Evolutionary conservation across 2,888 invertebrate genomes (phyloP), one percentile per base, ranked within the genome.

Genomic region (Heliconius cydno): DNA sequence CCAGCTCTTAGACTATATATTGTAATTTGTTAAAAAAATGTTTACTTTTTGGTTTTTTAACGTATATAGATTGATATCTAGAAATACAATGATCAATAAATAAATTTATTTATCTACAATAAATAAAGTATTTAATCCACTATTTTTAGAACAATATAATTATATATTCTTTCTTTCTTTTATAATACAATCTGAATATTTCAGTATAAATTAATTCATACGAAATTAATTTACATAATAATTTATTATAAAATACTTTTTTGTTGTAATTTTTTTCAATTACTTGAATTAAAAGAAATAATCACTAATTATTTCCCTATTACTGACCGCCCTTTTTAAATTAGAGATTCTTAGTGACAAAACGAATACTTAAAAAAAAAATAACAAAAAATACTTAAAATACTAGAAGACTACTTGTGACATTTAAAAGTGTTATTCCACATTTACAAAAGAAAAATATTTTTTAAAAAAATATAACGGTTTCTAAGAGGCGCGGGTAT

Each of bases 1-100:
- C 73, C 28, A 73, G 73, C 73, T 73, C 60, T 73, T 38, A 73
- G 22, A 73, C 73, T n/a, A 38, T 57, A n/a, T 6, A 28, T 15
- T 41, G 6, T 25, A 9, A 70, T 46, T 70, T 41, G 25, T 34
- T 41, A 15, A 6, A n/a, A 41, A 13, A 41, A 10, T n/a, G 3
- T 25, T 70, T 46, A 13, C 4, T 46, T 0, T 6, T 46, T 15
- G 1, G 2, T 52, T 52, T 52, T 52, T 52, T 22, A 52, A 52
- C 7, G 7, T 41, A 41, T 70, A 9, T n/a, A 70, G 7, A 46
- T 3, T 68, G 15, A 25, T 25, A 46, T 70, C 1, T 70, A 25
- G 41, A 70, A 46, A 46, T 70, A 70, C 15, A 70, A 25, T 70
- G 25, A 70, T 70, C 15, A 70, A 70, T 70, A 70, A 68, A 68